phyloP scores from a whole-genome alignment of 2,888 invertebrate species.

The Luperina nickerlii region DNA sequence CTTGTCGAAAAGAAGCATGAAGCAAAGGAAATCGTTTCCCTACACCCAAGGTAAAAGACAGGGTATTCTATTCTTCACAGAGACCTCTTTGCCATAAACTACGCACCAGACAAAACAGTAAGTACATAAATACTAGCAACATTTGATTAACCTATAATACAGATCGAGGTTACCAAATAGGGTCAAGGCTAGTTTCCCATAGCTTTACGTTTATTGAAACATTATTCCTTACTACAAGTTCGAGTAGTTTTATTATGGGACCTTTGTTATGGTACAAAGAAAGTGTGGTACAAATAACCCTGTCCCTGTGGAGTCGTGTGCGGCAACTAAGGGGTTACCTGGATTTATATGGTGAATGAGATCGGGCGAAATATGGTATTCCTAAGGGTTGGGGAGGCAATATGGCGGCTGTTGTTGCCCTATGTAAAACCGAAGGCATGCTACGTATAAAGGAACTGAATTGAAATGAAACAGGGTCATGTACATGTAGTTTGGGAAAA shows the following conservation, averaged over 20 bases:
- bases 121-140: constrained; percentile 19
- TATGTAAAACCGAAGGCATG: neutral
- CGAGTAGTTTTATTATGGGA: constrained; percentile 23
- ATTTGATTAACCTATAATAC: constrained; percentile 55
- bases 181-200: constrained; percentile 50
- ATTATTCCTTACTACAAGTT: constrained; percentile 37
- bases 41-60: neutral
- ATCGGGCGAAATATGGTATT: constrained; percentile 38
- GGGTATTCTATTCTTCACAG: neutral
- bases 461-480: neutral
- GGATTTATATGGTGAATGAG: constrained; percentile 59
- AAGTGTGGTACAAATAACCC: constrained; percentile 21
- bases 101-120: constrained; percentile 3
- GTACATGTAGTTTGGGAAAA: neutral
- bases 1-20: neutral
- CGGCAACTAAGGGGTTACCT: constrained; percentile 35
- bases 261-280: constrained; percentile 30
- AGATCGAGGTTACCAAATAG: constrained; percentile 40
- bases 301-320: constrained; percentile 42
- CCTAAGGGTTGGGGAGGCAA: neutral
- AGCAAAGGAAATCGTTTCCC: neutral
- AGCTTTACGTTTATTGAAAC: constrained; percentile 46
- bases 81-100: constrained; percentile 16
- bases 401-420: neutral
- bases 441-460: neutral